phyloP scores from a whole-genome alignment of 2,888 invertebrate genomes.

The Cheilosia grossa region DNA sequence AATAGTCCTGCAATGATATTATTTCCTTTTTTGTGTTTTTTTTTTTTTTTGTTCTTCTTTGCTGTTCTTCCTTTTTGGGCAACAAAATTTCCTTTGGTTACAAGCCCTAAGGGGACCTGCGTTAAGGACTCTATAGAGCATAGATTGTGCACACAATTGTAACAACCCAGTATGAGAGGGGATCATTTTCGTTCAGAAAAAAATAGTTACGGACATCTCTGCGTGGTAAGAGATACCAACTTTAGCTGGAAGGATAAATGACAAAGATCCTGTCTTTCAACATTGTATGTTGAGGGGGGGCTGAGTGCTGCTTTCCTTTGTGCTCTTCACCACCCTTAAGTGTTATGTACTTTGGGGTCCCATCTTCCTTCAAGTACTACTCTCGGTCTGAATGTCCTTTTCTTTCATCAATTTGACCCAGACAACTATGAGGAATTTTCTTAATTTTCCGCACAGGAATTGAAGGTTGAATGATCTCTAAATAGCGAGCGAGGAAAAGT shows the following conservation, averaged over 20 bases:
- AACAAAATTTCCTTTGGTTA: slow-evolving; percentile 46
- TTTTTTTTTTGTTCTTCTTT: neutral
- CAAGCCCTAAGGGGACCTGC: slow-evolving; percentile 59
- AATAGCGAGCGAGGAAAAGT: neutral
- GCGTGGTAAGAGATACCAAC: slow-evolving; percentile 27
- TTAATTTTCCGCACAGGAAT: slow-evolving; percentile 29
- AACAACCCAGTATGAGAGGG: slow-evolving; percentile 10
- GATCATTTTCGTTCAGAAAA: slow-evolving; percentile 37
- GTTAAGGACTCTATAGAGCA: slow-evolving; percentile 48
- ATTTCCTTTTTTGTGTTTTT: slow-evolving; percentile 36
- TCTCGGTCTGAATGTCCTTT: neutral
- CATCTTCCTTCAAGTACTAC: slow-evolving; percentile 4
- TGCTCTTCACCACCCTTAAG: slow-evolving; percentile 42
- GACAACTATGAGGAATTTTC: slow-evolving; percentile 42
- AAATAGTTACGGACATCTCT: neutral
- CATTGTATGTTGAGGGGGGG: neutral
- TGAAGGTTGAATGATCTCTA: slow-evolving; percentile 27
- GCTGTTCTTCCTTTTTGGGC: slow-evolving; percentile 9
- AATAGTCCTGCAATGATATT: slow-evolving; percentile 54
- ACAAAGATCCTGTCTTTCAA: slow-evolving; percentile 51
- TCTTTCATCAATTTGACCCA: neutral
- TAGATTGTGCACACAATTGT: slow-evolving; percentile 54
- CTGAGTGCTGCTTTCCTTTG: slow-evolving; percentile 34
- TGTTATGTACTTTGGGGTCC: slow-evolving; percentile 34
- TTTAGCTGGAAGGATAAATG: slow-evolving; percentile 47